Evolutionary conservation across 2,888 invertebrate genomes (phyloP).

Genomic region (Ophion slaviceki): DNA sequence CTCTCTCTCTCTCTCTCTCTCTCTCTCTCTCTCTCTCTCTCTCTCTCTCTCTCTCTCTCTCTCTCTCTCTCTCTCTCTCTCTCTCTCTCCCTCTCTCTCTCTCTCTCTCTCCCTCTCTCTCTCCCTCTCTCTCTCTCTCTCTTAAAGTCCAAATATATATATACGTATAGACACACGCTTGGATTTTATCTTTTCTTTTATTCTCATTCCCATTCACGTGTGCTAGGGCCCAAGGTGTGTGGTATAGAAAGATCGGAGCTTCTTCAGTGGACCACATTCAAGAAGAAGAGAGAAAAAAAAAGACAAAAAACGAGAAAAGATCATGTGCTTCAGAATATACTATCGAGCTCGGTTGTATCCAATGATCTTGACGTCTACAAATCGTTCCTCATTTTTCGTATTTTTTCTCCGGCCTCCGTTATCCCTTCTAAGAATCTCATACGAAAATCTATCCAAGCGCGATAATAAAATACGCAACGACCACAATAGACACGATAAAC

Average conservation of each 20-base stretch:
- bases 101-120: no score
- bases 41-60: no score
- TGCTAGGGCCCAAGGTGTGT: slow-evolving; percentile 21
- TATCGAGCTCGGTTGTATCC: slow-evolving; percentile 36
- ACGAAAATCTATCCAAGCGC: slow-evolving; percentile 17
- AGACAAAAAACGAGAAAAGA: slow-evolving; percentile 1
- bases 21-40: no score
- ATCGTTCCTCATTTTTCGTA: slow-evolving; percentile 54
- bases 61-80: no score
- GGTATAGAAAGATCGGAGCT: slow-evolving; percentile 45
- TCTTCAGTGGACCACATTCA: slow-evolving; percentile 48
- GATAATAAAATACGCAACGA: slow-evolving; percentile 38
- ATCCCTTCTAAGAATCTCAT: slow-evolving; percentile 5
- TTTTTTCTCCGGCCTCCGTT: slow-evolving; percentile 19
- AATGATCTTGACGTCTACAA: slow-evolving; percentile 62
- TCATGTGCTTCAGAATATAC: slow-evolving; percentile 27
- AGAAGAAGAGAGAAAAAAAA: slow-evolving; percentile 11
- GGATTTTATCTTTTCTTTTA: slow-evolving; percentile 52
- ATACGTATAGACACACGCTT: background rate
- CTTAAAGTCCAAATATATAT: background rate
- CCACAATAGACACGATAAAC: slow-evolving; percentile 45
- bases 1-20: no score
- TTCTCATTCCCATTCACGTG: slow-evolving; percentile 46
- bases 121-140: background rate
- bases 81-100: no score